Conservation (phyloP, 2,888 invertebrate genomes). For the Troides oblongomaculatus region DNA sequence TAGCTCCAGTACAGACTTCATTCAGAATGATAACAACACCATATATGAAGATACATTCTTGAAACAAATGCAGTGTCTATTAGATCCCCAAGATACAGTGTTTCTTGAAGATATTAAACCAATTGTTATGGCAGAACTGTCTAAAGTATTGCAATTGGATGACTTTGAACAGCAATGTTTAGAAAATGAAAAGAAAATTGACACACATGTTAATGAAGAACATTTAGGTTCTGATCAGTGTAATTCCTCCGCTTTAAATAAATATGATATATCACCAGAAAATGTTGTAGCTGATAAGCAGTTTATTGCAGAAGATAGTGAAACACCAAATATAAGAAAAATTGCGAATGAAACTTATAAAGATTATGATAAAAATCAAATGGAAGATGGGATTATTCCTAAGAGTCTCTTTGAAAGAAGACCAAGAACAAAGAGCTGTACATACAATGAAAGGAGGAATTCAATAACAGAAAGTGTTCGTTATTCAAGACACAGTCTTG, state of each 20-base stretch:
- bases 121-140: slow-evolving; percentile 80
- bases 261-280: slow-evolving; percentile 32
- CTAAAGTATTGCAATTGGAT: slow-evolving; percentile 75
- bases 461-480: slow-evolving; percentile 36
- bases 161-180: slow-evolving; percentile 55
- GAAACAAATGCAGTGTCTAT: slow-evolving; percentile 82
- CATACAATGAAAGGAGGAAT: slow-evolving; percentile 37
- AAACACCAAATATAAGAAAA: slow-evolving; percentile 31
- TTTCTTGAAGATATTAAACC: slow-evolving; percentile 80
- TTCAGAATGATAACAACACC: slow-evolving; percentile 81
- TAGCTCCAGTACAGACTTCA: slow-evolving; percentile 67
- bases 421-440: slow-evolving; percentile 38
- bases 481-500: slow-evolving; percentile 33
- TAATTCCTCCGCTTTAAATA: slow-evolving; percentile 22
- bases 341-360: slow-evolving; percentile 34
- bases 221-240: slow-evolving; percentile 36
- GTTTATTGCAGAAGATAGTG: slow-evolving; percentile 10
- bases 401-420: slow-evolving; percentile 52
- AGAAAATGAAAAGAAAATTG: slow-evolving; percentile 36
- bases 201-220: slow-evolving; percentile 36
- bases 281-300: slow-evolving; percentile 24
- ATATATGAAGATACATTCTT: slow-evolving; percentile 88
- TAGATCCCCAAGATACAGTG: slow-evolving; percentile 79
- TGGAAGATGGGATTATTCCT: slow-evolving; percentile 32
- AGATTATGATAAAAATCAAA: slow-evolving; percentile 34